These are phyloP conservation scores for Micrasema longulum DNA, from an alignment of 1,140 invertebrate genomes.

Conservation along the genomic window DNA sequence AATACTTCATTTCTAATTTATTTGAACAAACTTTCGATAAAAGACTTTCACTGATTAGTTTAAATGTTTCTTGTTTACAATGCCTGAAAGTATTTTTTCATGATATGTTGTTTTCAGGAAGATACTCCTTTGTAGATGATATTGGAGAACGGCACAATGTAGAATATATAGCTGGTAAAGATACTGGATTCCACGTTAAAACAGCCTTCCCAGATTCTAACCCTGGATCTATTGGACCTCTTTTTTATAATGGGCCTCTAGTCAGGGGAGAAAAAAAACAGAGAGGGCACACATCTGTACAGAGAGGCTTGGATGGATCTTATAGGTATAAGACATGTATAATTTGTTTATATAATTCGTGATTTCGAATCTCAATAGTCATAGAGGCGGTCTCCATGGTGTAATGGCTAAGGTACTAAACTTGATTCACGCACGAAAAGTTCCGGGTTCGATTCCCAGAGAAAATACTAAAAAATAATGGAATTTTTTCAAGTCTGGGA, in stretches of 20 bases:
- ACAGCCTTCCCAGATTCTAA: conserved; percentile 75
- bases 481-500: too few relatives aligned
- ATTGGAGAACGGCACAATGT: conserved; percentile 79
- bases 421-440: too few relatives aligned
- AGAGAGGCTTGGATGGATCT: conserved; percentile 72
- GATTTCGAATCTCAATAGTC: too few relatives aligned
- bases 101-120: conserved; percentile 63
- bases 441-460: too few relatives aligned
- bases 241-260: conserved; percentile 69
- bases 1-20: neutral
- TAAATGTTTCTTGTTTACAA: too few relatives aligned
- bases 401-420: too few relatives aligned
- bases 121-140: conserved; percentile 77
- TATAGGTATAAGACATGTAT: conserved; percentile 71
- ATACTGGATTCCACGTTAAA: conserved; percentile 78
- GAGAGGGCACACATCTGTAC: conserved; percentile 72
- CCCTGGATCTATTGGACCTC: conserved; percentile 66
- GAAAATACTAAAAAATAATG: too few relatives aligned
- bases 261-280: conserved; percentile 67
- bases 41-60: too few relatives aligned
- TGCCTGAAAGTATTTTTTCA: too few relatives aligned
- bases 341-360: too few relatives aligned
- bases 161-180: conserved; percentile 77
- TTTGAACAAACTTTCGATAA: neutral
- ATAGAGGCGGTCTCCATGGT: too few relatives aligned